phyloP scores from a whole-genome alignment of 2,113 vertebrate species.

The Colius striatus region DNA sequence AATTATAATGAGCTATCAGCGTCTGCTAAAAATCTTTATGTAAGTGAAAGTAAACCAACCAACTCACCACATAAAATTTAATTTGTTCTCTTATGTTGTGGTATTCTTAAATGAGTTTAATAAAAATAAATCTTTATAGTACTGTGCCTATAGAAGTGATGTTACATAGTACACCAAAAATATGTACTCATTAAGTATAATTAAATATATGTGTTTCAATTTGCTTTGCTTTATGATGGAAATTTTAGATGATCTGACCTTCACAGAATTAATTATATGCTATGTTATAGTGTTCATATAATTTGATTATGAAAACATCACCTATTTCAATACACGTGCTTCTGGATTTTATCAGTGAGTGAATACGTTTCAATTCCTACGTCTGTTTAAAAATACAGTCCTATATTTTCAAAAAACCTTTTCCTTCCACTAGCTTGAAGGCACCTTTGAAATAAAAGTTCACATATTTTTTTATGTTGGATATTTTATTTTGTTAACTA shows the following conservation, averaged over 20 bases:
- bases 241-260: not conserved
- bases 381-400: not conserved
- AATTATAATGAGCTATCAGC: not conserved
- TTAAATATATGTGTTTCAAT: not conserved
- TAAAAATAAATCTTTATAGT: not conserved
- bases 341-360: not conserved
- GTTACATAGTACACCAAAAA: constrained; percentile 1
- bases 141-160: constrained; percentile 15
- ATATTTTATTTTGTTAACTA: not conserved
- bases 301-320: not conserved
- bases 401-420: not conserved
- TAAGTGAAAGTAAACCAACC: not conserved
- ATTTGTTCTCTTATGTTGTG: not conserved
- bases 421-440: not conserved
- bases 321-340: not conserved
- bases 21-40: not conserved
- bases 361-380: not conserved
- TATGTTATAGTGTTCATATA: not conserved
- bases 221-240: not conserved
- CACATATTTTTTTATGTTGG: not conserved
- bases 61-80: not conserved
- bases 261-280: not conserved
- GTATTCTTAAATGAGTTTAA: not conserved
- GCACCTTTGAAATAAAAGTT: not conserved
- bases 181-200: not conserved